Percentiles rank a stretch among this genome's conserved stretches.
Evolutionary conservation across 2,888 invertebrate species (phyloP).

Genomic region (Nysson spinosus): DNA sequence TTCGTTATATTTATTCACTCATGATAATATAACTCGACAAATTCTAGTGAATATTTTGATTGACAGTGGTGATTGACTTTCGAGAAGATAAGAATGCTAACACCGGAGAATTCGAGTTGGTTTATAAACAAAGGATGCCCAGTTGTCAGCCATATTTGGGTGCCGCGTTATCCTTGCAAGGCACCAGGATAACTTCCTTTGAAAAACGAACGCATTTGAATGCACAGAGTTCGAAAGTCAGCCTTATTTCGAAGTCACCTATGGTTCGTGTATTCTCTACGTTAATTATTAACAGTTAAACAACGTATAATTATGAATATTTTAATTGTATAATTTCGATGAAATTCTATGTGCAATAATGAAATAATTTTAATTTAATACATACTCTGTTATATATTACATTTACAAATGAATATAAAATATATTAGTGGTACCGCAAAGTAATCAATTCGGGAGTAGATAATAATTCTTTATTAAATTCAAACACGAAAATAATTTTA

Average conservation of each 20-base stretch:
- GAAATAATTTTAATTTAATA: too few relatives aligned
- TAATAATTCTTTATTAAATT: too few relatives aligned
- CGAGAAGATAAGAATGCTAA: conserved; percentile 85
- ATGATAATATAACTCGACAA: background rate
- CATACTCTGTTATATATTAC: too few relatives aligned
- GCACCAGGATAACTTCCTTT: conserved; percentile 80
- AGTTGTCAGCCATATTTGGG: conserved; percentile 90
- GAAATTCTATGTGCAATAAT: too few relatives aligned
- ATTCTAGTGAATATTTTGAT: background rate
- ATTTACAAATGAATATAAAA: too few relatives aligned
- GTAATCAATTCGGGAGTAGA: too few relatives aligned
- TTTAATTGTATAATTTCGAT: too few relatives aligned
- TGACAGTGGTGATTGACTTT: conserved; percentile 87
- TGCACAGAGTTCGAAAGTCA: conserved; percentile 76
- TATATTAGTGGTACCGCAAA: too few relatives aligned
- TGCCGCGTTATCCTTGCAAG: conserved; percentile 84
- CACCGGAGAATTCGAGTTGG: conserved; percentile 89
- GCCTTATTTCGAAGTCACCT: conserved; percentile 64
- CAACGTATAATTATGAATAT: too few relatives aligned
- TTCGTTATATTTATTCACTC: background rate
- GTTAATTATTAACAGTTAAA: too few relatives aligned
- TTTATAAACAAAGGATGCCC: conserved; percentile 87
- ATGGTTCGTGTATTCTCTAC: too few relatives aligned
- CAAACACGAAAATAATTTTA: too few relatives aligned
- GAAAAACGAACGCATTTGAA: conserved; percentile 74